A percentile compares a stretch with the other conserved stretches of the same genome.
Evolutionary conservation across 2,113 vertebrate species (phyloP).

Genomic region (Chlorodrepanis virens): DNA sequence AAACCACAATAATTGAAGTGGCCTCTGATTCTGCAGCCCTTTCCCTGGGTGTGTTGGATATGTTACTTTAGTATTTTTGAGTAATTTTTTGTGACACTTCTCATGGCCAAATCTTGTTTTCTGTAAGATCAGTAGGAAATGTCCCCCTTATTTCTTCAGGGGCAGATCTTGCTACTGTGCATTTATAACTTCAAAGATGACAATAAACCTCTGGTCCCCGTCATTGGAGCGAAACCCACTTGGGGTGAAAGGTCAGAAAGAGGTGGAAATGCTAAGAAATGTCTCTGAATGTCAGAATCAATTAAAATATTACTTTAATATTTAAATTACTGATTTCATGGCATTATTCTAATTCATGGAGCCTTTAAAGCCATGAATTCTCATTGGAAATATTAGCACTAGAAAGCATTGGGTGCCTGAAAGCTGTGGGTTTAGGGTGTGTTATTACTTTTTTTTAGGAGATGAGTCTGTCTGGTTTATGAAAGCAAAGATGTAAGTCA

Average conservation of each 20-base stretch:
- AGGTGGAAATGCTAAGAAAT: background rate
- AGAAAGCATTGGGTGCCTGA: background rate
- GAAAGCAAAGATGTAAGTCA: background rate
- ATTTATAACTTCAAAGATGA: slow-evolving; percentile 9
- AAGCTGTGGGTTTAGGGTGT: background rate
- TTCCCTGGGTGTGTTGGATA: background rate
- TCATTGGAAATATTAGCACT: background rate
- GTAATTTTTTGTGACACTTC: background rate
- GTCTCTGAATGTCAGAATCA: slow-evolving; percentile 5
- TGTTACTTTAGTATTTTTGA: background rate
- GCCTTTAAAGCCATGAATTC: background rate
- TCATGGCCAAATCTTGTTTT: background rate
- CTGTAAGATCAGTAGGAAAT: background rate
- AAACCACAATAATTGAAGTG: background rate
- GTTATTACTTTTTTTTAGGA: background rate
- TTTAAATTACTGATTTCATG: slow-evolving; percentile 17
- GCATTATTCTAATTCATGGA: background rate
- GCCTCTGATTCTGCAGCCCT: background rate
- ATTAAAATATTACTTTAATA: slow-evolving; percentile 49
- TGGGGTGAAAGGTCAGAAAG: slow-evolving; percentile 1
- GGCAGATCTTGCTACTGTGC: background rate
- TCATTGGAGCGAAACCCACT: background rate
- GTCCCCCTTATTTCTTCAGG: background rate
- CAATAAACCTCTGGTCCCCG: background rate
- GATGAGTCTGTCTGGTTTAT: background rate